phyloP scores from a whole-genome alignment of 2,113 vertebrate genomes.

The Typhlomys cinereus region DNA sequence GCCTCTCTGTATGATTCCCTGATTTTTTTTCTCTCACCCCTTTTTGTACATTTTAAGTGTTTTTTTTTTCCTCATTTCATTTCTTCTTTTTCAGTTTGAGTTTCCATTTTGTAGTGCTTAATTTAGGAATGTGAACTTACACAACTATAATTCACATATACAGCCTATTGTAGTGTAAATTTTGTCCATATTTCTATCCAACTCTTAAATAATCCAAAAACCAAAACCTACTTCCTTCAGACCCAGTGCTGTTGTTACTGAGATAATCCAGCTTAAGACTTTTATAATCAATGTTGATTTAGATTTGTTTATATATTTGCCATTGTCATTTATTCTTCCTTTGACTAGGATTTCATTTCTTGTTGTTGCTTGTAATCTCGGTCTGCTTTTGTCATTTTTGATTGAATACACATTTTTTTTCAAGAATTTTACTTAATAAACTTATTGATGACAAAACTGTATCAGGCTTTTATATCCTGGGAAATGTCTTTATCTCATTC shows the following conservation, averaged over 20 bases:
- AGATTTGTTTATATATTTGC: neutral
- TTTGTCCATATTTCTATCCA: constrained; percentile 4
- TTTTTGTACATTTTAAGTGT: neutral
- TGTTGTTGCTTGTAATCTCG: neutral
- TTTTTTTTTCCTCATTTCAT: constrained; percentile 38
- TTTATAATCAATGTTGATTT: neutral
- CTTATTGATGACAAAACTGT: constrained; percentile 23
- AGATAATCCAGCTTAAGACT: too few relatives aligned
- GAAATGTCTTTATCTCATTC: constrained; percentile 26
- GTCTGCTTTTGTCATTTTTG: too few relatives aligned
- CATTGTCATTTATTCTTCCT: neutral
- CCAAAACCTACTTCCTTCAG: neutral
- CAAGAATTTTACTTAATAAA: constrained; percentile 32
- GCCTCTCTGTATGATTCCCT: neutral
- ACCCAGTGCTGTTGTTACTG: neutral
- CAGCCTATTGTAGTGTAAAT: neutral
- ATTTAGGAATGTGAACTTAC: constrained; percentile 33
- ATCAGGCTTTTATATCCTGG: neutral
- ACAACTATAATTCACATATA: constrained; percentile 8
- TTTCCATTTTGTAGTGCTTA: constrained; percentile 29
- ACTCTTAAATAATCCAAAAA: neutral
- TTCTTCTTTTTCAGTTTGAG: neutral
- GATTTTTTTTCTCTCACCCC: neutral
- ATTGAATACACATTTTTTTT: neutral
- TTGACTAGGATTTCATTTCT: neutral